Evolutionary conservation across 2,113 vertebrate genomes (phyloP).

Genomic region (Pseudolaguvia tuberculata): DNA sequence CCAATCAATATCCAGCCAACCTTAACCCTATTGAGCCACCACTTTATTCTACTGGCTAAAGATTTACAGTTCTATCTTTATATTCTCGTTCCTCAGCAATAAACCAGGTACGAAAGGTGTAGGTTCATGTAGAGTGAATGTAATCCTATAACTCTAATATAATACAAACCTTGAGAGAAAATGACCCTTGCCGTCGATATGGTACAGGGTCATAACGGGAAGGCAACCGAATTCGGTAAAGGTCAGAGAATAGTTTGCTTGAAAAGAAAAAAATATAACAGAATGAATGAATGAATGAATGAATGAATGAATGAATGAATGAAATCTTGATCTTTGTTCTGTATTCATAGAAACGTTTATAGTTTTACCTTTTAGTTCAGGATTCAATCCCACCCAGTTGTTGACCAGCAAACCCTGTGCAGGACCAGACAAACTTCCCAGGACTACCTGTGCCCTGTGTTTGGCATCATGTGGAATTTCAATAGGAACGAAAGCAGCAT

Average conservation of each 20-base stretch:
- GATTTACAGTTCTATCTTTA: too few species aligned
- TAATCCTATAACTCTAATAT: background rate
- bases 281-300: background rate
- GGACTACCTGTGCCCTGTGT: constrained; percentile 32
- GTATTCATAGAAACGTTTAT: background rate
- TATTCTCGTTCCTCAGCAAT: background rate
- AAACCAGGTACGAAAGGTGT: background rate
- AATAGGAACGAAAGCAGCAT: constrained; percentile 34
- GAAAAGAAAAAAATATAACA: constrained; percentile 6
- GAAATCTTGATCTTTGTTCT: background rate
- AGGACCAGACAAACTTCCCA: constrained; percentile 46
- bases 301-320: background rate
- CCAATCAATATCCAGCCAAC: too few species aligned
- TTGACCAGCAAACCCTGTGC: constrained; percentile 49
- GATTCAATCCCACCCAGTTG: constrained; percentile 36
- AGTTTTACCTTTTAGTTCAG: constrained; percentile 32
- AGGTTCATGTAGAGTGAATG: too few species aligned
- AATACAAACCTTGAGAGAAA: constrained; percentile 41
- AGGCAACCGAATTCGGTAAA: constrained; percentile 52
- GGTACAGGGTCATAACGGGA: constrained; percentile 26
- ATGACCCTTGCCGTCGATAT: constrained; percentile 17
- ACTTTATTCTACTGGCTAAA: too few species aligned
- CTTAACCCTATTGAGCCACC: too few species aligned
- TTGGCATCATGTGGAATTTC: constrained; percentile 43
- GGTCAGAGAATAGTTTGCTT: constrained; percentile 39